These are phyloP conservation scores for Branchipolynoe longqiensis DNA, from an alignment of 2,888 invertebrate genomes.

Conservation along the genomic window DNA sequence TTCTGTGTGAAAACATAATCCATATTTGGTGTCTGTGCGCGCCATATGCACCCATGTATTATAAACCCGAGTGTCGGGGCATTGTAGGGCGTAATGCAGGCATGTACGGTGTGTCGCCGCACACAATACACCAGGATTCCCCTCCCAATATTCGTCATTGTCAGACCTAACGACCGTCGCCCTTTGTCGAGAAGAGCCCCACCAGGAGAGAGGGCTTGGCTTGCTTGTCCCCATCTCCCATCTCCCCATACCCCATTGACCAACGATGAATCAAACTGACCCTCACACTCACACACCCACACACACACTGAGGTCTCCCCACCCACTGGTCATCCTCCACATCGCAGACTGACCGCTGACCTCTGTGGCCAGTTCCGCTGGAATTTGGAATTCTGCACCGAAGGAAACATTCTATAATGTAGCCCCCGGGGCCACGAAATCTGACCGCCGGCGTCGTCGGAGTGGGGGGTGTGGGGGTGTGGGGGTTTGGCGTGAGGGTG, in stretches of 20 bases:
- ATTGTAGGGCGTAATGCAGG: too few species aligned
- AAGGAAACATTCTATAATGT: constrained; percentile 46
- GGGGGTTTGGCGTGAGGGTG: too few species aligned
- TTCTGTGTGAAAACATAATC: too few species aligned
- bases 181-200: background rate
- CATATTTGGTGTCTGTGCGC: too few species aligned
- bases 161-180: constrained; percentile 32
- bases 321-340: background rate
- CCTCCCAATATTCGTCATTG: constrained; percentile 43
- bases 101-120: background rate
- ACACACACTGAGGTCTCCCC: constrained; percentile 16
- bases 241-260: constrained; percentile 1
- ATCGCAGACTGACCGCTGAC: background rate
- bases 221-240: too few species aligned
- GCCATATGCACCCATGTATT: too few species aligned
- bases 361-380: background rate
- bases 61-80: too few species aligned
- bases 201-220: background rate
- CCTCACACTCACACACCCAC: background rate
- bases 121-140: background rate
- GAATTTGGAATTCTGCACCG: background rate
- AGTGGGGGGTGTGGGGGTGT: too few species aligned
- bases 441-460: too few species aligned
- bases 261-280: background rate
- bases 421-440: constrained; percentile 4